Evolutionary conservation across 2,113 vertebrate species (phyloP).

Genomic region (Leiothrix lutea): DNA sequence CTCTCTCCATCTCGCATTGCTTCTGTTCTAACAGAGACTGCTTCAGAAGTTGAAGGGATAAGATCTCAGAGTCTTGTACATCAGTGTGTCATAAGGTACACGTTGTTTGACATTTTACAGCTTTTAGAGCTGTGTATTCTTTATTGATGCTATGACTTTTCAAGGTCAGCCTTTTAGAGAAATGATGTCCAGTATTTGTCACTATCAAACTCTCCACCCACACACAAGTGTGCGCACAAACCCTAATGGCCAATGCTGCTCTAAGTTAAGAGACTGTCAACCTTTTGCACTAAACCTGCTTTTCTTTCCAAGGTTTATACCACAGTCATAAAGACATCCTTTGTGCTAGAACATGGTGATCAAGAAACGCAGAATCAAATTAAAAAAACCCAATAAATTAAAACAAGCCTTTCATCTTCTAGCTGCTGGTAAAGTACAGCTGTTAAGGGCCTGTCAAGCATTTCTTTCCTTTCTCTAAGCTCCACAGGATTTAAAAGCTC

Average conservation of each 20-base stretch:
- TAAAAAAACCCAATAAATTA: not conserved
- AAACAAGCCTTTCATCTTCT: not conserved
- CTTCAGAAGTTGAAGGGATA: not conserved
- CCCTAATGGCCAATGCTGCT: not conserved
- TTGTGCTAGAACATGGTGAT: not conserved
- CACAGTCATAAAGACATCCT: not conserved
- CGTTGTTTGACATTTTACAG: not conserved
- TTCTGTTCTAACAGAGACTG: not conserved
- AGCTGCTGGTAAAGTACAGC: not conserved
- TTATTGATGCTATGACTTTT: not conserved
- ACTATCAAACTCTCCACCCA: not conserved
- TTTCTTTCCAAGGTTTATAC: not conserved
- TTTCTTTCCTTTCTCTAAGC: not conserved
- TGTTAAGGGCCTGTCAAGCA: not conserved
- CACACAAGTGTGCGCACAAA: not conserved
- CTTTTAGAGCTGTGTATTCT: not conserved
- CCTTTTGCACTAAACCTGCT: not conserved
- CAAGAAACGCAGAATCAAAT: not conserved
- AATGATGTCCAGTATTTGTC: not conserved
- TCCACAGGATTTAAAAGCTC: not conserved
- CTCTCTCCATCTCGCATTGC: fast-evolving
- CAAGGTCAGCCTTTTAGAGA: slow-evolving; percentile 12
- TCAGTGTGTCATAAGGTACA: not conserved
- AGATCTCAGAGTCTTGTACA: not conserved
- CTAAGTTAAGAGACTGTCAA: not conserved